phyloP scores from a whole-genome alignment of 2,888 invertebrate genomes.

The Ichneumon xanthorius region DNA sequence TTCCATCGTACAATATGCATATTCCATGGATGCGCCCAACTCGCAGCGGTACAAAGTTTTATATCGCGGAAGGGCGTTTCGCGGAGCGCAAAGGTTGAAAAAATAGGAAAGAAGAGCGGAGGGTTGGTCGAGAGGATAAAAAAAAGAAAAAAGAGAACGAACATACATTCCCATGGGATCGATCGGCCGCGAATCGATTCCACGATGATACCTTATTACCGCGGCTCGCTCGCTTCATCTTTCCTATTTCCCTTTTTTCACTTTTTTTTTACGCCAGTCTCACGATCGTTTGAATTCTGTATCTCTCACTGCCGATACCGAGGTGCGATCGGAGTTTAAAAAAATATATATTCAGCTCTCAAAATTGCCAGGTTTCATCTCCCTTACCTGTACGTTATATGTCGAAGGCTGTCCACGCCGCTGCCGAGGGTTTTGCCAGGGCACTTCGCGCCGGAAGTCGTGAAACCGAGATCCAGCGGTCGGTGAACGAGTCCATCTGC shows the following conservation, averaged over 20 bases:
- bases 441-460: slow-evolving; percentile 22
- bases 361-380: slow-evolving; percentile 33
- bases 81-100: slow-evolving; percentile 32
- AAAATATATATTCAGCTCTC: not conserved
- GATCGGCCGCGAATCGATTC: slow-evolving; percentile 62
- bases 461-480: slow-evolving; percentile 38
- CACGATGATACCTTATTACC: slow-evolving; percentile 60
- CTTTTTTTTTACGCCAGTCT: slow-evolving; percentile 21
- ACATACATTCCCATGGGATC: slow-evolving; percentile 54
- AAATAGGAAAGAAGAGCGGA: slow-evolving; percentile 27
- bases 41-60: slow-evolving; percentile 59
- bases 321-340: slow-evolving; percentile 20
- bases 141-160: slow-evolving; percentile 42
- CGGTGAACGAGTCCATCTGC: slow-evolving; percentile 70
- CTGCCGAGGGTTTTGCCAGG: slow-evolving; percentile 26
- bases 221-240: slow-evolving; percentile 22
- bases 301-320: not conserved
- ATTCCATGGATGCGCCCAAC: slow-evolving; percentile 44
- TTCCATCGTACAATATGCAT: slow-evolving; percentile 54
- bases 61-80: slow-evolving; percentile 61
- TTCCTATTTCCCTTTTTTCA: slow-evolving; percentile 6
- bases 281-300: slow-evolving; percentile 31
- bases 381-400: slow-evolving; percentile 76
- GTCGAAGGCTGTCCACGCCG: slow-evolving; percentile 70
- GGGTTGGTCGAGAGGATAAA: not conserved